Evolutionary conservation across 2,888 invertebrate species (phyloP).

Genomic region (Lasiommata megera): DNA sequence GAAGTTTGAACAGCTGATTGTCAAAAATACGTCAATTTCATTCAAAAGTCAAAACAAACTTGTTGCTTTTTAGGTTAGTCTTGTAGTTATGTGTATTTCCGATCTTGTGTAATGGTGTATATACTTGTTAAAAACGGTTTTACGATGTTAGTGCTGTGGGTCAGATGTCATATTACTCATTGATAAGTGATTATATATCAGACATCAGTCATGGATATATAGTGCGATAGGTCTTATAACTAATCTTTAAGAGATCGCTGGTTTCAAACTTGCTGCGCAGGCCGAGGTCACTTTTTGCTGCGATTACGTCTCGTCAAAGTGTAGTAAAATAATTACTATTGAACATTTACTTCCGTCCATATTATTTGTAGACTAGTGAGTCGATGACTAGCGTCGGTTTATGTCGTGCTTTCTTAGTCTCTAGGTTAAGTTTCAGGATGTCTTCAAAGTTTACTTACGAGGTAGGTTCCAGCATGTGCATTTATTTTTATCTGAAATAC

Average conservation of each 20-base stretch:
- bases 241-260: neutral
- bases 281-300: constrained; percentile 31
- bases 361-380: constrained; percentile 36
- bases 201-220: neutral
- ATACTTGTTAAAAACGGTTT: constrained; percentile 39
- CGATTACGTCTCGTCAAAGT: constrained; percentile 11
- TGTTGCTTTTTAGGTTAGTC: constrained; percentile 17
- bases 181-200: constrained; percentile 44
- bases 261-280: constrained; percentile 1
- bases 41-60: constrained; percentile 11
- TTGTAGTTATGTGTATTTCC: constrained; percentile 9
- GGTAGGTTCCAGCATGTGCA: constrained; percentile 49
- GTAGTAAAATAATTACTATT: neutral
- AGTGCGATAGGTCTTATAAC: neutral
- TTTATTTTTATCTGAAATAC: no score
- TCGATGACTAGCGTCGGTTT: constrained; percentile 52
- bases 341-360: constrained; percentile 6
- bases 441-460: constrained; percentile 57
- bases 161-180: constrained; percentile 57
- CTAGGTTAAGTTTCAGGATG: constrained; percentile 55
- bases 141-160: constrained; percentile 43
- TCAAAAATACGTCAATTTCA: constrained; percentile 3
- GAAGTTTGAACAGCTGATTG: constrained; percentile 12
- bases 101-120: no score
- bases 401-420: constrained; percentile 48